Evolutionary conservation across 2,797 vertebrate genomes (phyloP), one percentile per base, ranked within the genome.

Genomic region (Monodelphis domestica): DNA sequence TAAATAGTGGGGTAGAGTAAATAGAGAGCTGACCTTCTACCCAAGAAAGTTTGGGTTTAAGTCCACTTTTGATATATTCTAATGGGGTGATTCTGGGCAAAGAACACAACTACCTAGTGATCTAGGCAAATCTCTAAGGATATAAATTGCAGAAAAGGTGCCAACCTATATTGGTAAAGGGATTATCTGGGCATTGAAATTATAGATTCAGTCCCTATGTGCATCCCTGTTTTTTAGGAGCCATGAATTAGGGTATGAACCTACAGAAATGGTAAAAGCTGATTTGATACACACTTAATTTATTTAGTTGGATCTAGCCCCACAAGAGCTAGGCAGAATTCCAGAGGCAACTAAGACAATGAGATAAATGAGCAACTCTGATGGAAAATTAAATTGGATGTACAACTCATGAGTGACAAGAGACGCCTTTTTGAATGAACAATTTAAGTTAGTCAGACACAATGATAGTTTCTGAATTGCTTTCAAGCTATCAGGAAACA

Each of bases 401-500:
- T 89, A 54, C 17, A 88, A 38, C 87, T 94, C 53, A 55, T 15
- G 89, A 52, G 89, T 95, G 93, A 94, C 78, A 91, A 90, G 84
- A 91, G 78, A 89, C 55, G 7, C 28, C 33, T 95, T 54, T 94
- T 90, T n/a, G 54, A 93, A 90, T 88, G 91, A 93, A 94, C 33
- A 92, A 33, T 89, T 94, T 91, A 92, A 53, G 14, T 33, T 89
- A n/a, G 53, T 50, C 56, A 93, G 93, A 88, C 12, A 91, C 12
- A 1, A 50, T 9, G 63, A 92, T 95, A 89, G 33, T 70, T 96
- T 96, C 59, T 90, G 84, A 95, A 95, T 91, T 94, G n/a, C 56
- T 95, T 91, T 95, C 87, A 90, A 95, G 92, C 54, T 50, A 52
- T 84, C 38, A 84, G 7, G 15, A 57, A 52, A 88, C 90, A 94